Base-by-base conservation (phyloP, 2,113 vertebrate genomes). In the Thamnophis sirtalis region DNA sequence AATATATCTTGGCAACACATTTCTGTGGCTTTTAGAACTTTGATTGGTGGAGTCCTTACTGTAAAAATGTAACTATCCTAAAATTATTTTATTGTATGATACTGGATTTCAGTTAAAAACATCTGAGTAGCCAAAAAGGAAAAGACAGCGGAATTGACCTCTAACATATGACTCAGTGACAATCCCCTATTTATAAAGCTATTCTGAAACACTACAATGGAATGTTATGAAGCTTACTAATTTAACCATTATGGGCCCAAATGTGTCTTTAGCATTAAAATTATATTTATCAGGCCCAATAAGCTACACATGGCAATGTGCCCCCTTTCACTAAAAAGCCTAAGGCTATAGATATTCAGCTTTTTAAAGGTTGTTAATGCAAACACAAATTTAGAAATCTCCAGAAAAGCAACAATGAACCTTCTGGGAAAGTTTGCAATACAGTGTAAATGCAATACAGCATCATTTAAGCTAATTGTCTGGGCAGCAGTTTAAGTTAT, bases 271-370 rank as follows among this genome's bases (percentile, higher is more conserved):
- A 28, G 84, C 24, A 80, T 48, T 88, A 80, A 55, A 58, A 8
- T 51, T 2, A 51, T 43, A 92, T 92, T 51, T 22, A 84, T 80
- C 89, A 89, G 43, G 22, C 19, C 13, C 17, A 51, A 4, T 33
- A 58, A 4, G 21, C 21, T 28, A 48, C 4, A 24, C 24, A 58
- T n/a, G n/a, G n/a, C 24, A 89, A 85, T 94, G 92, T 88, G 22
- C 22, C 9, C 21, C 84, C 85, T 4, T 63, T 5, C 55, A 26
- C 73, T 89, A 87, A 93, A 94, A 93, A 49, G 51, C 8, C 24
- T 80, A 93, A 87, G 93, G 84, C 21, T 53, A 91, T 55, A 10
- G 56, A 92, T 94, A 85, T 93, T 86, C 91, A 95, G 6, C 91
- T 90, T 84, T 94, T 91, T 28, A 49, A 94, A 92, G 86, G 94